Conservation (phyloP, 2,888 invertebrate species). For the Brenthis daphne region DNA sequence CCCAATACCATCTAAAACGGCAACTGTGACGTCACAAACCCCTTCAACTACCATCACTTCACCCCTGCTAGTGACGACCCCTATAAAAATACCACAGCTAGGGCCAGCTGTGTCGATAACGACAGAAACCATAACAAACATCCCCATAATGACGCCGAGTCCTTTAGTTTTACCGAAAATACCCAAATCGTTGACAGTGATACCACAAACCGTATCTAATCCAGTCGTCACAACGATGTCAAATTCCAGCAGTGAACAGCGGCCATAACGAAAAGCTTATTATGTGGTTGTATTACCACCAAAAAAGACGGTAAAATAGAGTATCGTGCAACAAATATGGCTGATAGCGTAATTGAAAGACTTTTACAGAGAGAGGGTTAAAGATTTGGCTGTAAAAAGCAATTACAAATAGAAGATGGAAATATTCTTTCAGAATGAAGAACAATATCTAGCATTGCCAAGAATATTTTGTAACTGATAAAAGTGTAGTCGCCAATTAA, state of each 20-base stretch:
- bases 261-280: slow-evolving; percentile 71
- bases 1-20: slow-evolving; percentile 68
- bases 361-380: no score
- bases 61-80: slow-evolving; percentile 59
- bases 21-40: slow-evolving; percentile 66
- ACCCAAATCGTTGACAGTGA: slow-evolving; percentile 91
- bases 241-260: slow-evolving; percentile 42
- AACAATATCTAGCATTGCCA: neutral
- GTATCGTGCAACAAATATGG: neutral
- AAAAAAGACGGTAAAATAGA: neutral
- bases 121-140: slow-evolving; percentile 55
- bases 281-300: slow-evolving; percentile 53
- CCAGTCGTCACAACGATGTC: slow-evolving; percentile 33
- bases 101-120: slow-evolving; percentile 64
- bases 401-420: neutral
- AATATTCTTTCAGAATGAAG: neutral
- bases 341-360: no score
- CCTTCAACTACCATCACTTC: slow-evolving; percentile 53
- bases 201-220: slow-evolving; percentile 81
- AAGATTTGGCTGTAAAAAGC: no score
- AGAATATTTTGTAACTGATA: neutral
- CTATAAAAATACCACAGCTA: slow-evolving; percentile 62
- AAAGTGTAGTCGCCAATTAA: slow-evolving; percentile 29
- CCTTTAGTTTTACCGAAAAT: slow-evolving; percentile 86
- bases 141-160: slow-evolving; percentile 54